Evolutionary conservation across 2,888 invertebrate genomes (phyloP).

Genomic region (Embidobia sp.): DNA sequence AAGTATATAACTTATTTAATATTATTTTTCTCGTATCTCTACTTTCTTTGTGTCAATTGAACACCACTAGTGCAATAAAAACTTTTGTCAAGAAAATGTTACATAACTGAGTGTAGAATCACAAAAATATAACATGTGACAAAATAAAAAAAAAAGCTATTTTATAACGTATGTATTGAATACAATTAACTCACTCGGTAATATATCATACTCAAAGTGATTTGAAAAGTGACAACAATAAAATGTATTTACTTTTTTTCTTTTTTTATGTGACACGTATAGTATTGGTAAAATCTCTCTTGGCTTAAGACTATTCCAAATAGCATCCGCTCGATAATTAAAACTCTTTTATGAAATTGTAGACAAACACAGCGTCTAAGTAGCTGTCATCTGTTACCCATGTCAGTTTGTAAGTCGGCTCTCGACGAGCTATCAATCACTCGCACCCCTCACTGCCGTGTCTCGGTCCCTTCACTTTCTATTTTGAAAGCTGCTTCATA

Average conservation of each 20-base stretch:
- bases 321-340: conserved; percentile 62
- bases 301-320: conserved; percentile 44
- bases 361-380: conserved; percentile 81
- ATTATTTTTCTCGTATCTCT: too few relatives aligned
- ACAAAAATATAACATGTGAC: too few relatives aligned
- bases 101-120: too few relatives aligned
- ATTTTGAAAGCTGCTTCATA: conserved; percentile 82
- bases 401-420: conserved; percentile 80
- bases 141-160: too few relatives aligned
- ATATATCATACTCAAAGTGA: conserved; percentile 3
- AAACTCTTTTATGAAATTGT: conserved; percentile 77
- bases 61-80: too few relatives aligned
- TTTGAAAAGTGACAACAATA: conserved; percentile 26
- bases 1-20: too few relatives aligned
- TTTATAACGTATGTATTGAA: too few relatives aligned
- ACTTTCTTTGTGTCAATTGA: too few relatives aligned
- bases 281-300: conserved; percentile 41
- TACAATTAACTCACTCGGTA: neutral
- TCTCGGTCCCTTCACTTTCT: conserved; percentile 80
- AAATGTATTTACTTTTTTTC: conserved; percentile 26
- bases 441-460: conserved; percentile 69
- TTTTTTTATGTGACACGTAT: conserved; percentile 33
- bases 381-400: conserved; percentile 81
- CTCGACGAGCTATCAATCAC: conserved; percentile 81
- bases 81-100: too few relatives aligned